Evolutionary conservation across 2,113 vertebrate genomes (phyloP), one percentile per base, ranked within the genome.

Genomic region (Leptocoma aspasia): DNA sequence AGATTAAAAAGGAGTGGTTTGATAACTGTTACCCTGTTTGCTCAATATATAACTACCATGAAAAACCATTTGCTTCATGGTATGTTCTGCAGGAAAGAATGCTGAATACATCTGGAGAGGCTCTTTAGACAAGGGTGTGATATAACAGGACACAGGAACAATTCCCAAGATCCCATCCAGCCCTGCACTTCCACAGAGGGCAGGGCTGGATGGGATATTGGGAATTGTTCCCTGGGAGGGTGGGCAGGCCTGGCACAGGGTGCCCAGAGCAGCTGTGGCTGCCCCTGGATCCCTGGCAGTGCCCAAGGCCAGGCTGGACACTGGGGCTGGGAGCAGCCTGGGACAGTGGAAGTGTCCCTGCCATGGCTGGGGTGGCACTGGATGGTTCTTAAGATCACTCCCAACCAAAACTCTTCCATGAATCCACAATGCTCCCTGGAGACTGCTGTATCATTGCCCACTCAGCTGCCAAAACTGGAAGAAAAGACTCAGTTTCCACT

Each of bases 1-100:
- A 96, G 95, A 94, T 96, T 86, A 70, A 88, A 94, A 78, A 65
- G 65, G 73, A 94, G 70, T 20, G 4, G 44, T 71, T 70, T 81
- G 91, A 75, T 82, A 95, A 85, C 4, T 2, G 61, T 85, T 33
- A n/a, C 33, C 13, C 81, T 79, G 13, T 84, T 94, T 82, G 76
- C 86, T 92, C 82, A 86, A 91, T 88, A 92, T 70, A 77, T 89
- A 94, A 86, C 76, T 64, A 57, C 79, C 86, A 45, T 72, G 78
- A 89, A 95, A 88, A 95, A 44, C 73, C 82, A 75, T 93, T 94
- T 80, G 20, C 54, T 37, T 13, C 16, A 18, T 41, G 37, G 4
- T 39, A 39, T 7, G 24, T 73, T 86, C 85, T 90, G 69, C 24
- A 82, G 89, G 66, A 86, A 94, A 54, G 52, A 86, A 86, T 82